Conservation (phyloP, 2,888 invertebrate genomes). For the Sminthurides aquaticus region DNA sequence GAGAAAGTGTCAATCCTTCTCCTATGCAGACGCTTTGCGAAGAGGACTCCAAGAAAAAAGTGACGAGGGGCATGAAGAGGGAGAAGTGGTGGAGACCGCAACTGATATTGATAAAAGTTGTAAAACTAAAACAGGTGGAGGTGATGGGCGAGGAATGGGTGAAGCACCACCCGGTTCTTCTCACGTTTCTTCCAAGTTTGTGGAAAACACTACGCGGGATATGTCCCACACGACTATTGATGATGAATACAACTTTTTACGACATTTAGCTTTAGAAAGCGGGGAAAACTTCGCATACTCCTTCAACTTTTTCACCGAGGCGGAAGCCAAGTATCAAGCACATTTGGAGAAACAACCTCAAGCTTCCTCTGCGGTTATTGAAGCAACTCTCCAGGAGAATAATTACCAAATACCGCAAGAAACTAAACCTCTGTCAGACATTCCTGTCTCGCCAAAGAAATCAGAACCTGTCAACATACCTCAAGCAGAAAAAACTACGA, state of each 20-base stretch:
- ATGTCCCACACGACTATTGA: not conserved
- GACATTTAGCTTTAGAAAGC: not conserved
- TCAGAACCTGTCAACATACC: conserved; percentile 1
- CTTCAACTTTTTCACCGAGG: not conserved
- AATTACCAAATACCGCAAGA: not conserved
- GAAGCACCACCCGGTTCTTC: not conserved
- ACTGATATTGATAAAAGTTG: not conserved
- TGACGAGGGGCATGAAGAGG: not conserved
- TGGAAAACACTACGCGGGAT: not conserved
- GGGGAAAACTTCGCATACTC: not conserved
- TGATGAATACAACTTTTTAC: not conserved
- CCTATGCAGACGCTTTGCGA: not conserved
- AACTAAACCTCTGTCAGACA: not conserved
- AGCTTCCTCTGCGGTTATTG: not conserved
- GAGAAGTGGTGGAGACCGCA: not conserved
- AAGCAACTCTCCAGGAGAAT: not conserved
- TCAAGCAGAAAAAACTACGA: not conserved
- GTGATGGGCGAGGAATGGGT: not conserved
- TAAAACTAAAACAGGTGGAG: no score
- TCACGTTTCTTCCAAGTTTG: not conserved
- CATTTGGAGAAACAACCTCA: not conserved
- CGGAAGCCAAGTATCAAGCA: conserved; percentile 6
- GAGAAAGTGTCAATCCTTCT: no score
- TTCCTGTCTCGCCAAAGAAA: not conserved
- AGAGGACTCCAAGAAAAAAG: not conserved